Conservation (phyloP, 2,113 vertebrate genomes). For the Rhinopomastus cyanomelas region DNA sequence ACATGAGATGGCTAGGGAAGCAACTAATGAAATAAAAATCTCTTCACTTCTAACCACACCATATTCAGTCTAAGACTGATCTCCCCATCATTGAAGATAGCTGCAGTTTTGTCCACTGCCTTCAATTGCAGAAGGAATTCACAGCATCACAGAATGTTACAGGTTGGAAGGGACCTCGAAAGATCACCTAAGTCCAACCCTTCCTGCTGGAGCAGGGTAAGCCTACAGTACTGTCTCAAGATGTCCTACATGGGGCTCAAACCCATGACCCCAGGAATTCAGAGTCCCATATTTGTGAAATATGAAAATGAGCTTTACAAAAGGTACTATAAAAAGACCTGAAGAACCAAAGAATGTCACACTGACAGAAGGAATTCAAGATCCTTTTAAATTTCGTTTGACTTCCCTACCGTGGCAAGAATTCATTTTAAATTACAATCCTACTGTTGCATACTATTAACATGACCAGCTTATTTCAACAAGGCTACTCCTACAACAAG, state of each 20-base stretch:
- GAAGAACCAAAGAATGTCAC: neutral
- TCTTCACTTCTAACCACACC: neutral
- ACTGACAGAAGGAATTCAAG: neutral
- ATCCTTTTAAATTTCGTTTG: neutral
- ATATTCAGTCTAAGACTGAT: neutral
- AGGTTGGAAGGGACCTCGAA: no score
- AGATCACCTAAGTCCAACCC: no score
- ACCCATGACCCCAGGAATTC: no score
- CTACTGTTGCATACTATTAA: neutral
- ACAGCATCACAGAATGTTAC: neutral
- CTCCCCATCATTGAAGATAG: neutral
- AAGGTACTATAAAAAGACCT: neutral
- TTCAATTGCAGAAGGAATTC: neutral
- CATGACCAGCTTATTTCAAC: neutral
- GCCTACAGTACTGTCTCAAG: no score
- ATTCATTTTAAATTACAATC: neutral
- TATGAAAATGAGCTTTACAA: neutral
- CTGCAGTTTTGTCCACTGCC: neutral
- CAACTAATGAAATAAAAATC: neutral
- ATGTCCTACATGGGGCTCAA: no score
- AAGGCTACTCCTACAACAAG: neutral
- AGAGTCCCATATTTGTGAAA: no score
- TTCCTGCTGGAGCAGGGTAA: no score
- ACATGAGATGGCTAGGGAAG: neutral
- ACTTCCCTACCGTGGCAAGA: neutral